Evolutionary conservation across 2,888 invertebrate species (phyloP).

Genomic region (Zele albiditarsus): DNA sequence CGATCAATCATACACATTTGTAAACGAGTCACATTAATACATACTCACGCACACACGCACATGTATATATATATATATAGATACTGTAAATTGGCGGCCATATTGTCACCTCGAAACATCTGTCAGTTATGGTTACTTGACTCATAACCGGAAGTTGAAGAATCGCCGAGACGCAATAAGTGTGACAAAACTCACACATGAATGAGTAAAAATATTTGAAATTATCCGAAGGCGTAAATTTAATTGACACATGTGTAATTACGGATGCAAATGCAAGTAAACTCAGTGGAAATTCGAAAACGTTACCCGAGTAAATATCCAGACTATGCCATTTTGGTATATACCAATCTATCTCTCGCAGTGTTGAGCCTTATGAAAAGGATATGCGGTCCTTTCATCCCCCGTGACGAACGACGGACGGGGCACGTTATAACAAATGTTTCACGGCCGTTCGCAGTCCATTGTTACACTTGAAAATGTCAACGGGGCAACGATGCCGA

Average conservation of each 20-base stretch:
- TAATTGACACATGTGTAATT: not conserved
- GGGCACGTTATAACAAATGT: slow-evolving; percentile 44
- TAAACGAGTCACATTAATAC: not conserved
- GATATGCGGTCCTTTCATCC: slow-evolving; percentile 49
- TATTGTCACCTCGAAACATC: slow-evolving; percentile 64
- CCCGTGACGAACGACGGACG: slow-evolving; percentile 51
- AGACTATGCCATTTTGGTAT: slow-evolving; percentile 2
- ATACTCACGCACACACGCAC: no score
- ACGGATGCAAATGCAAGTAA: not conserved
- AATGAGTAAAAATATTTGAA: slow-evolving; percentile 11
- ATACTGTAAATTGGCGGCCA: slow-evolving; percentile 52
- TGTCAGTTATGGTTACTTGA: slow-evolving; percentile 48
- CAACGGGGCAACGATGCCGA: slow-evolving; percentile 56
- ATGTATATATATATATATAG: not conserved
- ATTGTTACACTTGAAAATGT: slow-evolving; percentile 69
- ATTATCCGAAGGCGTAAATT: not conserved
- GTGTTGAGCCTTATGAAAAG: slow-evolving; percentile 42
- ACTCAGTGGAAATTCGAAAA: not conserved
- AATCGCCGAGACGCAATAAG: slow-evolving; percentile 18
- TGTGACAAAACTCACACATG: not conserved
- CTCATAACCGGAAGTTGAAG: slow-evolving; percentile 36
- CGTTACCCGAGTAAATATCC: slow-evolving; percentile 45
- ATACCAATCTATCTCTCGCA: not conserved
- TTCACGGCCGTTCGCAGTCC: slow-evolving; percentile 57
- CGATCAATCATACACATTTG: slow-evolving; percentile 42